phyloP scores from a whole-genome alignment of 2,797 vertebrate genomes.

The Ispidina picta region DNA sequence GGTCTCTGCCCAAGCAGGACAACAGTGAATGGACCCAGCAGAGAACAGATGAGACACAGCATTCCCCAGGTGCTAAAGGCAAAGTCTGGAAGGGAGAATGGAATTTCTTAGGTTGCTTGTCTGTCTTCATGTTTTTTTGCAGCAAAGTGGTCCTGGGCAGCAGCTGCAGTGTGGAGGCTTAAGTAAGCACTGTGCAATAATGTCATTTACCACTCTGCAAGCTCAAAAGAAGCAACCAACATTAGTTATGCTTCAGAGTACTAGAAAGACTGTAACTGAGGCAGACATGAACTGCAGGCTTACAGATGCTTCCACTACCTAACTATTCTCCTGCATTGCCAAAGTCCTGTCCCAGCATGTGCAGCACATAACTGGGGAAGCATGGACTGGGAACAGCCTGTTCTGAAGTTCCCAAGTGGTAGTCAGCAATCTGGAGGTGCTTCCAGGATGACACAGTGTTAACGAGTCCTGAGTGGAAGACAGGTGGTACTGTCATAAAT shows the following conservation, averaged over 20 bases:
- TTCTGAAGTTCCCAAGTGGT: background rate
- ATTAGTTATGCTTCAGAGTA: background rate
- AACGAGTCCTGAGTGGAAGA: background rate
- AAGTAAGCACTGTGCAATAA: background rate
- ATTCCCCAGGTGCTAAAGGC: background rate
- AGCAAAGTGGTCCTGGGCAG: background rate
- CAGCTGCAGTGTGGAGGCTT: background rate
- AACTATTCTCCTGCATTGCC: background rate
- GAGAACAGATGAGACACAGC: rapidly evolving
- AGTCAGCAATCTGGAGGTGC: background rate
- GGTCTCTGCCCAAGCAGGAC: background rate
- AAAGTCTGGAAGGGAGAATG: background rate
- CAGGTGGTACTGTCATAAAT: background rate
- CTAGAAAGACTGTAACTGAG: background rate
- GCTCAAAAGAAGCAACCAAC: background rate
- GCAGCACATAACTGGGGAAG: background rate
- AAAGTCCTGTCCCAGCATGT: background rate
- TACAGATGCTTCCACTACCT: background rate
- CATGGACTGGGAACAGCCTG: background rate
- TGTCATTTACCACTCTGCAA: background rate
- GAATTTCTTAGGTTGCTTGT: background rate
- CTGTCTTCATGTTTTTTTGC: background rate
- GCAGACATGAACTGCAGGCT: background rate
- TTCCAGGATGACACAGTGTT: background rate
- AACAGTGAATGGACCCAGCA: rapidly evolving